Evolutionary conservation across 2,888 invertebrate species (phyloP).

Genomic region (Syrista parreyssii): DNA sequence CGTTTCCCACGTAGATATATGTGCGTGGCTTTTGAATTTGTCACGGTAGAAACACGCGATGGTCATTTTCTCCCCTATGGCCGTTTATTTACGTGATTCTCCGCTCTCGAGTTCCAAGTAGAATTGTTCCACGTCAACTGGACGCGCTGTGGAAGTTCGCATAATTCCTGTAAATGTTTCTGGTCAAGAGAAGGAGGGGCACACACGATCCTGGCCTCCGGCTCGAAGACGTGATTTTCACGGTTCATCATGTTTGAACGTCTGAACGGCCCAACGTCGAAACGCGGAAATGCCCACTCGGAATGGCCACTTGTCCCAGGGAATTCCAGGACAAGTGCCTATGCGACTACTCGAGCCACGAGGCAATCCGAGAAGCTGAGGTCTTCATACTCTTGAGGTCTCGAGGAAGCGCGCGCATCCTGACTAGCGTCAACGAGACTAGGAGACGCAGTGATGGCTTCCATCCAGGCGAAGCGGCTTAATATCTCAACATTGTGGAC

Average conservation of each 20-base stretch:
- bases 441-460: constrained; percentile 12
- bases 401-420: constrained; percentile 33
- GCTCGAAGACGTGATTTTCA: background rate
- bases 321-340: constrained; percentile 56
- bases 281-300: constrained; percentile 39
- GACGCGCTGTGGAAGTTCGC: background rate
- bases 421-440: background rate
- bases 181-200: background rate
- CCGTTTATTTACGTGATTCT: background rate
- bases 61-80: too few relatives aligned
- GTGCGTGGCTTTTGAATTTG: constrained; percentile 3
- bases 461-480: constrained; percentile 57
- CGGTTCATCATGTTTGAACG: background rate
- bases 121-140: background rate
- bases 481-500: constrained; percentile 61
- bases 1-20: background rate
- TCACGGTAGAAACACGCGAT: constrained; percentile 3
- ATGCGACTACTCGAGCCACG: constrained; percentile 35
- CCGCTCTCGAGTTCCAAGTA: background rate
- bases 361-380: constrained; percentile 40
- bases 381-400: constrained; percentile 30
- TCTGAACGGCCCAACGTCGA: constrained; percentile 17
- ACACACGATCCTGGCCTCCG: background rate
- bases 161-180: background rate
- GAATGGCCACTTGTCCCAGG: constrained; percentile 47